phyloP scores from a whole-genome alignment of 2,888 invertebrate genomes.

The Leptinotarsa tumamoca region DNA sequence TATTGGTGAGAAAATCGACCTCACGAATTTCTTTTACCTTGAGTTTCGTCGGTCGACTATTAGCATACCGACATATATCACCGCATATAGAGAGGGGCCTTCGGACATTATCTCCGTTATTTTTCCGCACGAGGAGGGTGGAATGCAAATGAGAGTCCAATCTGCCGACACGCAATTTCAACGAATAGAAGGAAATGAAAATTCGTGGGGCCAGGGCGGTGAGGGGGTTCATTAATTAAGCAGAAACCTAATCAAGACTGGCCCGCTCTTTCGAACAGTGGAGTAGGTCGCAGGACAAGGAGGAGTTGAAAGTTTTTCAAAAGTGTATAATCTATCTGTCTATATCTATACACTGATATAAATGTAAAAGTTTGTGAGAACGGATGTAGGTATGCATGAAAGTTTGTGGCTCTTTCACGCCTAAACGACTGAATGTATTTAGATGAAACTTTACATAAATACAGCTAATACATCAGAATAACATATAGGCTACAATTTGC shows the following conservation, averaged over 20 bases:
- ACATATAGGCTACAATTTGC: too few species aligned
- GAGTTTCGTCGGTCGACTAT: constrained; percentile 5
- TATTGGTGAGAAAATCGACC: background rate
- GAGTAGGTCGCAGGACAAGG: constrained; percentile 26
- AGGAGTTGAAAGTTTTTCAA: too few species aligned
- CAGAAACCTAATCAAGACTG: constrained; percentile 71
- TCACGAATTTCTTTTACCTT: constrained; percentile 11
- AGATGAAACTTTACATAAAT: too few species aligned
- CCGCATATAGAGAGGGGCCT: constrained; percentile 22
- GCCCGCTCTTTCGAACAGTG: constrained; percentile 49
- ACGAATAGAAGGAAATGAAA: constrained; percentile 60
- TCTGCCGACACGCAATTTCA: constrained; percentile 63
- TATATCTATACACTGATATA: too few species aligned
- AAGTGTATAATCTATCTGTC: too few species aligned
- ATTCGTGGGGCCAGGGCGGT: constrained; percentile 53
- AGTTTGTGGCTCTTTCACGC: too few species aligned
- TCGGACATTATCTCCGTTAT: constrained; percentile 45
- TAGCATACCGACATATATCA: constrained; percentile 15
- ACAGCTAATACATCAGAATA: too few species aligned
- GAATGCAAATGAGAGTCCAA: constrained; percentile 62
- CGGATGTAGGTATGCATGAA: too few species aligned
- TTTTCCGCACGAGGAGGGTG: constrained; percentile 41
- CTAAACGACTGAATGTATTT: too few species aligned
- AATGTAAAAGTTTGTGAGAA: too few species aligned
- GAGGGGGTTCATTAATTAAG: constrained; percentile 71